phyloP scores from a whole-genome alignment of 1,140 invertebrate genomes.

The Lepidurus couesii region DNA sequence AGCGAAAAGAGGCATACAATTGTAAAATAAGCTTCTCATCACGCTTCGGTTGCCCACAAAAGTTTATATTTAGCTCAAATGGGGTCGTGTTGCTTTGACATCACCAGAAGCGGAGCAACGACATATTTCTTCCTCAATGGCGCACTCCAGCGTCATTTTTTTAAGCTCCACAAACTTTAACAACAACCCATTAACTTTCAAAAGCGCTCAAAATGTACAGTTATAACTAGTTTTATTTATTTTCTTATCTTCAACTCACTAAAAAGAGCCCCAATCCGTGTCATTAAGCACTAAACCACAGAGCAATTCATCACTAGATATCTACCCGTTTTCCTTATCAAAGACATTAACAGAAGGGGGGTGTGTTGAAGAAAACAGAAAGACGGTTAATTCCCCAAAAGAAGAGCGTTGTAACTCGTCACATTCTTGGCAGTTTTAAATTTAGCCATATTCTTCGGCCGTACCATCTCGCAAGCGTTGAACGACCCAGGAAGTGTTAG shows the following conservation, averaged over 20 bases:
- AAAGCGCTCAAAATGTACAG: not conserved
- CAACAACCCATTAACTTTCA: not conserved
- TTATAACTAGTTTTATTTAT: not conserved
- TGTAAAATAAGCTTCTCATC: not conserved
- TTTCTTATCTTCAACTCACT: no score
- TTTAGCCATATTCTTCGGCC: not conserved
- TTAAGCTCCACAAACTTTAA: not conserved
- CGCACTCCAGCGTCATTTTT: slow-evolving; percentile 2
- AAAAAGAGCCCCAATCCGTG: no score
- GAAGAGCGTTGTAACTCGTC: not conserved
- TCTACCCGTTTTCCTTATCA: no score
- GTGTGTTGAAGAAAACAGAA: not conserved
- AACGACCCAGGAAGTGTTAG: not conserved
- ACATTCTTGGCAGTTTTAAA: slow-evolving; percentile 11
- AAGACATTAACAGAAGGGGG: no score
- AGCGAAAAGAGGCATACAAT: not conserved
- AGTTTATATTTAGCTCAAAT: slow-evolving; percentile 11
- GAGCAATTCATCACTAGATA: no score
- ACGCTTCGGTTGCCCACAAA: not conserved
- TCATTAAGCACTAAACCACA: no score
- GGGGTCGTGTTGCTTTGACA: not conserved
- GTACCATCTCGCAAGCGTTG: slow-evolving; percentile 1
- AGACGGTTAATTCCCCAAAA: not conserved
- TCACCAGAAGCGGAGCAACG: not conserved
- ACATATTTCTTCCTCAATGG: not conserved